Conservation (phyloP, 2,888 invertebrate species). For the Pollenia amentaria region DNA sequence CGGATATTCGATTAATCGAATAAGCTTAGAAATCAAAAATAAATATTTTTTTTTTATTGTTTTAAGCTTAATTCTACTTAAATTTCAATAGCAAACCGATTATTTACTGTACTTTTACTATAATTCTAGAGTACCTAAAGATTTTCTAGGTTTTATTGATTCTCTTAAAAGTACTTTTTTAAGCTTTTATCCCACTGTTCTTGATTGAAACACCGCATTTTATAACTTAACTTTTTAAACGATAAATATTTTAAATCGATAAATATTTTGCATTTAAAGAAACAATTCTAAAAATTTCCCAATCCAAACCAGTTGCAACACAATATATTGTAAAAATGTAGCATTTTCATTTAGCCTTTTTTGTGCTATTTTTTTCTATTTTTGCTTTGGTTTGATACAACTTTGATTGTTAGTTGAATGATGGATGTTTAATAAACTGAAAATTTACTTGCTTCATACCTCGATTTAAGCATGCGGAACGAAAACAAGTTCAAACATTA, state of each 20-base stretch:
- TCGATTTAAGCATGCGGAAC: conserved; percentile 71
- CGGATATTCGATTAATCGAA: too few species aligned
- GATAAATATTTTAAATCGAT: conserved; percentile 3
- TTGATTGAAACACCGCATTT: not conserved
- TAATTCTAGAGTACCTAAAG: too few species aligned
- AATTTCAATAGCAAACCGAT: too few species aligned
- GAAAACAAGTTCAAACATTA: conserved; percentile 70
- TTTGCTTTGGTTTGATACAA: not conserved
- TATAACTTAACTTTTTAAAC: not conserved
- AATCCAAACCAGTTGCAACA: conserved; percentile 42
- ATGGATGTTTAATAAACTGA: conserved; percentile 59
- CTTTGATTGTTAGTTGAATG: conserved; percentile 37
- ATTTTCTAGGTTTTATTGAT: too few species aligned
- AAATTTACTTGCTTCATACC: conserved; percentile 53
- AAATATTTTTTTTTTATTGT: too few species aligned
- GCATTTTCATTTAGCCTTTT: conserved; percentile 32
- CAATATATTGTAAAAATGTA: conserved; percentile 9
- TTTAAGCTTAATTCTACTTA: too few species aligned
- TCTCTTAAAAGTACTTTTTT: not conserved
- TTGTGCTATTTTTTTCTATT: conserved; percentile 2
- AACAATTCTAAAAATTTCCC: conserved; percentile 34
- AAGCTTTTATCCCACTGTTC: not conserved
- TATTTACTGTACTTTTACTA: too few species aligned
- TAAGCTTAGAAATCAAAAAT: too few species aligned
- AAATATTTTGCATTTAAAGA: not conserved